These are phyloP conservation scores for Leucoraja erinaceus DNA, from an alignment of 2,113 vertebrate species.

Conservation along the genomic window DNA sequence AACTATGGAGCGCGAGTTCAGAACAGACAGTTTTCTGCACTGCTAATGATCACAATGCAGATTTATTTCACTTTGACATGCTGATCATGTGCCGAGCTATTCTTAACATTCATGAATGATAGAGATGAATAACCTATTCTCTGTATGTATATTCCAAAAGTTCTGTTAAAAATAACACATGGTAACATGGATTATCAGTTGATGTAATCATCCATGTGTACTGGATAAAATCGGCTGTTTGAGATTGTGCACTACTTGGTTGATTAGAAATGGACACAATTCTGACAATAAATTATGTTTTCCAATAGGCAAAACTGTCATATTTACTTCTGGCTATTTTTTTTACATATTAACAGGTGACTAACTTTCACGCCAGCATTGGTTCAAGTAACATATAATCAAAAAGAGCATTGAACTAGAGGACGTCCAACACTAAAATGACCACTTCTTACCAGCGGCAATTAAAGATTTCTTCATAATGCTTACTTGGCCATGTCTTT, in stretches of 20 bases:
- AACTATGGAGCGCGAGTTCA: slow-evolving; percentile 20
- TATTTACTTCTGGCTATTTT: slow-evolving; percentile 7
- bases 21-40: slow-evolving; percentile 17
- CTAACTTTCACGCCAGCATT: not conserved
- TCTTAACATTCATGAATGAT: not conserved
- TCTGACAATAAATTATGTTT: not conserved
- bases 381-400: not conserved
- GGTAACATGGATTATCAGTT: not conserved
- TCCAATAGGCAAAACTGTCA: not conserved
- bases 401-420: not conserved
- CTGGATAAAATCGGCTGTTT: not conserved
- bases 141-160: not conserved
- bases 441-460: not conserved
- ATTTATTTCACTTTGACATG: not conserved
- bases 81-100: not conserved
- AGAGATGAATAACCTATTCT: not conserved
- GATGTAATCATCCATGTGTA: not conserved
- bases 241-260: not conserved
- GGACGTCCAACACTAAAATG: not conserved
- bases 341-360: not conserved
- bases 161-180: slow-evolving; percentile 19
- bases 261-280: not conserved
- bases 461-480: not conserved
- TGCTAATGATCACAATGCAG: slow-evolving; percentile 11
- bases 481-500: not conserved